These are phyloP conservation scores for Abscondita cerata DNA, from an alignment of 2,888 invertebrate species.

Conservation along the genomic window DNA sequence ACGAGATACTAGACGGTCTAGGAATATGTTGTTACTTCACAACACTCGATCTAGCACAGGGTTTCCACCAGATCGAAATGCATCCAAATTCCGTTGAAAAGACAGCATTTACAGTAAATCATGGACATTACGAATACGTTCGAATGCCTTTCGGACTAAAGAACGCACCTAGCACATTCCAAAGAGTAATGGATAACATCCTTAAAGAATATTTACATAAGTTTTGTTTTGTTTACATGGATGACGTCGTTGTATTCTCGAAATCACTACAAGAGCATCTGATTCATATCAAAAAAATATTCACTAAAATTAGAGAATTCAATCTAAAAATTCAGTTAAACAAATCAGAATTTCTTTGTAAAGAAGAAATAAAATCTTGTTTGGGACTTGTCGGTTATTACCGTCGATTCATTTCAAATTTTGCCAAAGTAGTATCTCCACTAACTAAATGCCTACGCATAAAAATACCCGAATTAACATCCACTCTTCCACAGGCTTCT, in stretches of 20 bases:
- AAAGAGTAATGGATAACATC: neutral
- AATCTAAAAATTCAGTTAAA: slow-evolving; percentile 1
- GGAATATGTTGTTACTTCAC: too few relatives aligned
- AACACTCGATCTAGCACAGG: neutral
- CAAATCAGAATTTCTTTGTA: slow-evolving; percentile 8
- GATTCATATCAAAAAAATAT: neutral
- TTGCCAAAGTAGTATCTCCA: too few relatives aligned
- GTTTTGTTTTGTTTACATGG: neutral
- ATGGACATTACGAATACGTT: neutral
- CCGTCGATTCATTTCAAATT: too few relatives aligned
- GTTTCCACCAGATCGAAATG: neutral
- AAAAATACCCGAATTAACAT: too few relatives aligned
- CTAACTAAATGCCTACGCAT: too few relatives aligned
- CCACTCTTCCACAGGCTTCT: slow-evolving; percentile 3
- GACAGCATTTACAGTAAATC: neutral
- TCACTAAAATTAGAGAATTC: neutral
- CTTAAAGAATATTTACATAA: neutral
- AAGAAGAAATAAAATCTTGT: neutral
- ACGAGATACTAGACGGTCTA: neutral
- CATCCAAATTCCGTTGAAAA: neutral
- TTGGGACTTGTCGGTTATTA: too few relatives aligned
- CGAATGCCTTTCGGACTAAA: too few relatives aligned
- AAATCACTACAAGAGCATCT: too few relatives aligned
- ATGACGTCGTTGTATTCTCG: neutral
- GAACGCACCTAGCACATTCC: too few relatives aligned